phyloP scores from a whole-genome alignment of 2,113 vertebrate genomes.

The Pterocles gutturalis region DNA sequence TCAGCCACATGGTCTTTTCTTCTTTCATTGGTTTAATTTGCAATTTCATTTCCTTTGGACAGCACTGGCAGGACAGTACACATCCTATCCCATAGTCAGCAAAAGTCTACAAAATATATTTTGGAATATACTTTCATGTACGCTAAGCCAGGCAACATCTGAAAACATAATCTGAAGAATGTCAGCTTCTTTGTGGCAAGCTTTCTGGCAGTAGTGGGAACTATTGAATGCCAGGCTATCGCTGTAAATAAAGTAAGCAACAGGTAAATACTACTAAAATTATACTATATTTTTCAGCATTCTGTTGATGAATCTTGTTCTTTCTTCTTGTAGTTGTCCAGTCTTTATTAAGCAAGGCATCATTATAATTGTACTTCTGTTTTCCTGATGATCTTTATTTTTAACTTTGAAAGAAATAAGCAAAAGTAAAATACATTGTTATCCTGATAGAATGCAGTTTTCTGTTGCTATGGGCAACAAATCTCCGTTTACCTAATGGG shows the following conservation, averaged over 20 bases:
- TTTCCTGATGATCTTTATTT: conserved; percentile 18
- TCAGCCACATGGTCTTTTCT: background rate
- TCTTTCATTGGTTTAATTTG: background rate
- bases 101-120: background rate
- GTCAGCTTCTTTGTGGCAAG: background rate
- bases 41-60: background rate
- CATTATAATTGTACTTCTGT: background rate
- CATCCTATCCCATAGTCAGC: background rate
- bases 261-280: background rate
- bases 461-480: conserved; percentile 56
- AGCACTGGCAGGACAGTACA: background rate
- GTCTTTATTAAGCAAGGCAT: background rate
- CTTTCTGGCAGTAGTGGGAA: background rate
- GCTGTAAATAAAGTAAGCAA: background rate
- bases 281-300: background rate
- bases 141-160: background rate
- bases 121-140: background rate
- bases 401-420: conserved; percentile 35
- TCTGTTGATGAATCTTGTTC: background rate
- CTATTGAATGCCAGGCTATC: background rate
- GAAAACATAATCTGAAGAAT: background rate
- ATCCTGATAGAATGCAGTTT: conserved; percentile 22
- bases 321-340: background rate
- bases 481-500: conserved; percentile 42
- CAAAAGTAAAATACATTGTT: conserved; percentile 15